Evolutionary conservation across 2,113 vertebrate species (phyloP).

Genomic region (Lampris incognitus): DNA sequence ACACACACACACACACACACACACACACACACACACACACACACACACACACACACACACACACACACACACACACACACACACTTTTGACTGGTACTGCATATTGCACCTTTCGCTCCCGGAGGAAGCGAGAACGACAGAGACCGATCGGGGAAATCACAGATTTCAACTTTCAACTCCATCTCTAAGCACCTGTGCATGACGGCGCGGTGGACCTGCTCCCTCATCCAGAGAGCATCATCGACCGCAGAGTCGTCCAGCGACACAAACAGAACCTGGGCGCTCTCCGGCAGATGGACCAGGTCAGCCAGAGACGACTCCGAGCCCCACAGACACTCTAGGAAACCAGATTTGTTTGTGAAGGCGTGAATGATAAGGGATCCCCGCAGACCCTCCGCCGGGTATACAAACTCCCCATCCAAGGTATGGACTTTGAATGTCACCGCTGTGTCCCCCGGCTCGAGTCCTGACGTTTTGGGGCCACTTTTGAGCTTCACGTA

Average conservation of each 20-base stretch:
- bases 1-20: no score
- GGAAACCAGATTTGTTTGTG: conserved; percentile 82
- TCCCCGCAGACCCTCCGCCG: conserved; percentile 16
- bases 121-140: no score
- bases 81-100: no score
- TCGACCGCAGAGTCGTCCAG: conserved; percentile 76
- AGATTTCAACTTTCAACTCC: neutral
- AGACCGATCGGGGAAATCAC: no score
- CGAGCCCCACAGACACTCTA: conserved; percentile 83
- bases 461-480: conserved; percentile 36
- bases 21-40: no score
- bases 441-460: conserved; percentile 73
- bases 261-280: conserved; percentile 79
- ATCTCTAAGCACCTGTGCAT: conserved; percentile 59
- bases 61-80: no score
- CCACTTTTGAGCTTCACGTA: neutral
- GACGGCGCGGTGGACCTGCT: conserved; percentile 70
- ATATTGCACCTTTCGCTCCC: no score
- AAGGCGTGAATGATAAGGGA: conserved; percentile 81
- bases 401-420: conserved; percentile 76
- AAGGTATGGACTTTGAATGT: conserved; percentile 78
- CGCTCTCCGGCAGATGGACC: conserved; percentile 67
- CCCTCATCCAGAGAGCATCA: conserved; percentile 83
- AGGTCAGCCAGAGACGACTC: conserved; percentile 73
- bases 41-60: no score